Evolutionary conservation across 2,888 invertebrate species (phyloP).

Genomic region (Spilarctia lutea): DNA sequence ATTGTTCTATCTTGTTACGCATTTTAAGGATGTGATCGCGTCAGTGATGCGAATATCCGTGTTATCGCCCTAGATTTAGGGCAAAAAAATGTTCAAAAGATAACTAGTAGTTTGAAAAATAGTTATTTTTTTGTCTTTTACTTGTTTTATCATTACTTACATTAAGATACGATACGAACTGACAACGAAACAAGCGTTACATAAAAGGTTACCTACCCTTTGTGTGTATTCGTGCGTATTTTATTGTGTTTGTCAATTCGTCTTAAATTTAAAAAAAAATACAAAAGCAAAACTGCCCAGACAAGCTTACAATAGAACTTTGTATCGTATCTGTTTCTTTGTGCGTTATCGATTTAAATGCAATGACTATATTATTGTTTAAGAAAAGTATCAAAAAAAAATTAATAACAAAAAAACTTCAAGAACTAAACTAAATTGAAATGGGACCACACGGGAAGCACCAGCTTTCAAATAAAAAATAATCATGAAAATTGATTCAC

Average conservation of each 20-base stretch:
- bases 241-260: background rate
- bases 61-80: background rate
- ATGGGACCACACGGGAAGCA: too few species aligned
- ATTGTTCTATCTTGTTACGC: background rate
- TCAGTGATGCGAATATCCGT: background rate
- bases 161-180: background rate
- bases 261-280: background rate
- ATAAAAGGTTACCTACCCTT: background rate
- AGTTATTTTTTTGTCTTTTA: too few species aligned
- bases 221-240: too few species aligned
- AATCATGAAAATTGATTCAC: too few species aligned
- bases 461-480: too few species aligned
- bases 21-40: constrained; percentile 8
- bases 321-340: background rate
- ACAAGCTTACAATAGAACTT: background rate
- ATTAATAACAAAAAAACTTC: too few species aligned
- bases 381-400: background rate
- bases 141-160: background rate
- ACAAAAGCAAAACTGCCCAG: background rate
- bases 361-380: background rate
- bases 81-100: background rate
- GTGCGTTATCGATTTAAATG: background rate
- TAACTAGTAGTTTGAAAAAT: background rate
- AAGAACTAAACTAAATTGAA: too few species aligned
- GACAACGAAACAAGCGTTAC: background rate